Base-by-base conservation (phyloP, 1,140 invertebrate species). In the Cydia amplana region DNA sequence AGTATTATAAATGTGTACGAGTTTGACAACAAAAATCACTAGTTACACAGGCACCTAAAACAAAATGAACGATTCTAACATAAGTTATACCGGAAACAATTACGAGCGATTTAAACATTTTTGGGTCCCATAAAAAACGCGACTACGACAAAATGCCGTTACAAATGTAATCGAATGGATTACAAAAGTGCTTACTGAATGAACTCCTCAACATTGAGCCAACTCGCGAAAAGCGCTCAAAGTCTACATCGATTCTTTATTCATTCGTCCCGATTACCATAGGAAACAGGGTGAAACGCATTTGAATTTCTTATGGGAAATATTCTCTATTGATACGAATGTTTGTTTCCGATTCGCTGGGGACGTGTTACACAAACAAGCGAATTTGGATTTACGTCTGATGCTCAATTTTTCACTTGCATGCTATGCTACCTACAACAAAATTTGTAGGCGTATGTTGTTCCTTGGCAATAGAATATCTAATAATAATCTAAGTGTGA, bases 201-300 rank as follows among this genome's bases (percentile, higher is more conserved):
- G 65, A 70, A 20, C 32, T 28, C 65, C 65, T 70, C 65, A 70
- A 76, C 78, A 79, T 36, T 77, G 76, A 78, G 72, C 77, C 77
- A 77, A 79, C 78, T 64, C 79, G 74, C 49, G 55, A 74, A 78
- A 64, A 73, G 76, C 81, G 49, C 73, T 76, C 75, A 77, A 81
- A 81, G 74, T 80, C 43, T 79, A 72, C 75, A 72, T 76, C 80
- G 78, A 83, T 86, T 84, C 80, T 85, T 87, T 85, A 88, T 87
- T 86, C 84, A 86, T 86, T 87, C 80, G 77, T 70, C 77, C 36
- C 80, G 81, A 87, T 87, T 86, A 86, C 80, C 85, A 86, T 85
- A 84, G 80, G 81, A 84, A 83, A 85, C 81, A 81, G 79, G 82
- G 76, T 79, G 77, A 80, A 77, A 79, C 73, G 73, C 80, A 82